Evolutionary conservation across 2,888 invertebrate genomes (phyloP), one percentile per base, ranked within the genome.

Genomic region (Tigriopus californicus): DNA sequence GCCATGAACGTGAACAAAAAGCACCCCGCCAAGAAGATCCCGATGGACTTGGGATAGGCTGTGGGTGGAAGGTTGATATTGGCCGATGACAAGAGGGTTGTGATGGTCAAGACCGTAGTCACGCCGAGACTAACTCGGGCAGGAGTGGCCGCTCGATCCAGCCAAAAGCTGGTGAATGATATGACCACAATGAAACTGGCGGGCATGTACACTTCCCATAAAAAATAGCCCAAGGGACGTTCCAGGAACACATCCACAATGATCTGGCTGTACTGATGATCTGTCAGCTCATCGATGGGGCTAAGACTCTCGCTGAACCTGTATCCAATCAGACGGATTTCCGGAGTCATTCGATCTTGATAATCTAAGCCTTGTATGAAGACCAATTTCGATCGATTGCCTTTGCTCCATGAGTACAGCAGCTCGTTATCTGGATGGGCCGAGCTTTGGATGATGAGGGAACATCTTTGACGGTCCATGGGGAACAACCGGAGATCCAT

Each of bases 401-500:
- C 22, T 33, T 33, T 33, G 33, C 33, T 33, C 49, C 15, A 22
- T 22, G 13, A 20, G 22, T 49, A 49, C 5, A 13, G 15, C 2
- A 49, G 20, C 22, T 49, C 49, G 8, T 49, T 12, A 5, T 15
- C 13, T 4, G 15, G 49, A 22, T 49, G 49, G 11, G 49, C 49
- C 20, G 49, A 49, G 20, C 49, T 49, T 49, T 49, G 49, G 22
- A 49, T 20, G 22, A 49, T 49, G 6, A 56, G 8, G 15, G 56
- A 12, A 18, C 56, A 56, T 15, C 41, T 4, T 56, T 56, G 56
- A 4, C 56, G 40, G 22, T 56, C 56, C 44, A 56, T 41, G 13
- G 56, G 56, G 18, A 22, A 56, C 12, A 42, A 24, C 5, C n/a
- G 13, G 2, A 56, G 42, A 56, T 56, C 56, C 56, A 56, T 56